Evolutionary conservation across 2,888 invertebrate species (phyloP).

Genomic region (Netelia fuscicornis): DNA sequence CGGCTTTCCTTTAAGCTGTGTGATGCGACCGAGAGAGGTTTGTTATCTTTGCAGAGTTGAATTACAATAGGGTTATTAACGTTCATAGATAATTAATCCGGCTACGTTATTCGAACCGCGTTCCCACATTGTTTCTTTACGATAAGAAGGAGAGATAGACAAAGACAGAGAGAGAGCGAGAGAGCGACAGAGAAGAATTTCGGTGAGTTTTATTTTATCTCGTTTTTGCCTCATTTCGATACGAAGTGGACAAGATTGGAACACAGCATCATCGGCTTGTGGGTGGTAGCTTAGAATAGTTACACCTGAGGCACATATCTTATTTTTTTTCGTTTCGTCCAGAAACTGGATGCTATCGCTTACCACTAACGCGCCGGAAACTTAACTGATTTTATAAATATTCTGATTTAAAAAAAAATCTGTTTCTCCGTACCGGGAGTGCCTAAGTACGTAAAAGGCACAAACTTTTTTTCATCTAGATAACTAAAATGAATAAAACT

Average conservation of each 20-base stretch:
- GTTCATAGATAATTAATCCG: constrained; percentile 32
- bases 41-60: constrained; percentile 27
- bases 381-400: no score
- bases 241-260: background rate
- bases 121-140: constrained; percentile 47
- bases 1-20: no score
- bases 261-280: background rate
- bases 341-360: no score
- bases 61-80: constrained; percentile 8
- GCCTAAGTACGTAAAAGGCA: no score
- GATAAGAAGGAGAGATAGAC: background rate
- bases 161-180: no score
- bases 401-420: no score
- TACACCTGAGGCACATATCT: constrained; percentile 41
- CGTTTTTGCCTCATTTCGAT: background rate
- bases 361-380: no score
- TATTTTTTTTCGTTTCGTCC: background rate
- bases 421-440: no score
- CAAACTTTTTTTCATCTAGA: no score
- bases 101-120: constrained; percentile 61
- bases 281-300: constrained; percentile 53
- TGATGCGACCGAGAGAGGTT: constrained; percentile 8
- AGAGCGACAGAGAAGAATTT: background rate
- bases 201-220: background rate
- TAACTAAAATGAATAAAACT: no score